Evolutionary conservation across 2,888 invertebrate genomes (phyloP), one percentile per base, ranked within the genome.

Genomic region (Campaea margaritaria): DNA sequence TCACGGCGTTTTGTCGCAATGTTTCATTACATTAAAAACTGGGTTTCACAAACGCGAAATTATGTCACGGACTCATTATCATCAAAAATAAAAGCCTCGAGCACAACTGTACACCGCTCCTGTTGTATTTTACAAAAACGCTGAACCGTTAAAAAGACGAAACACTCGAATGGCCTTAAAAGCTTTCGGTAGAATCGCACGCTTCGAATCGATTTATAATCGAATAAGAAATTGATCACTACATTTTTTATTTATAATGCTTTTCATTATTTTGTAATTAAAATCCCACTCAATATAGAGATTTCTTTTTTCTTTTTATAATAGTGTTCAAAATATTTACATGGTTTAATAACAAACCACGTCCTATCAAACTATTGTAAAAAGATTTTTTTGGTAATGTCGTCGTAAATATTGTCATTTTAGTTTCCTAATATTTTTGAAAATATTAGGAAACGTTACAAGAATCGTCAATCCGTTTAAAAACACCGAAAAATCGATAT

Each of bases 121-220:
- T 53, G 48, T 52, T 67, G 62, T 69, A 63, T 66, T 68, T 61
- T 52, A 54, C 58, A 67, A 68, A 65, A 69, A 66, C 53, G 62
- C 55, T 63, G 60, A 62, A 65, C 68, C 68, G 61, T 66, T 58
- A 68, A 66, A 65, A 70, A 65, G 62, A 67, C 59, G 59, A 67
- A 66, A 65, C 58, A 64, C 58, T 68, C 60, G 53, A 60, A 65
- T 43, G 28, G 58, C 62, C 65, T 59, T 68, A 70, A 72, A 72
- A 66, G 68, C 67, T 64, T 65, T 65, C 51, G 49, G 41, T 59
- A 53, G 60, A 31, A 41, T 51, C 5, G 55, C 1, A 34, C 39
- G 7, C 14, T 15, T 27, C 11, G n/a, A 12, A 13, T 10, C 15
- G 7, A 16, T 41, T 45, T 43, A 44, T 12, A 38, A 44, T 58